phyloP scores from a whole-genome alignment of 2,113 vertebrate genomes.

The Spilogale gracilis region DNA sequence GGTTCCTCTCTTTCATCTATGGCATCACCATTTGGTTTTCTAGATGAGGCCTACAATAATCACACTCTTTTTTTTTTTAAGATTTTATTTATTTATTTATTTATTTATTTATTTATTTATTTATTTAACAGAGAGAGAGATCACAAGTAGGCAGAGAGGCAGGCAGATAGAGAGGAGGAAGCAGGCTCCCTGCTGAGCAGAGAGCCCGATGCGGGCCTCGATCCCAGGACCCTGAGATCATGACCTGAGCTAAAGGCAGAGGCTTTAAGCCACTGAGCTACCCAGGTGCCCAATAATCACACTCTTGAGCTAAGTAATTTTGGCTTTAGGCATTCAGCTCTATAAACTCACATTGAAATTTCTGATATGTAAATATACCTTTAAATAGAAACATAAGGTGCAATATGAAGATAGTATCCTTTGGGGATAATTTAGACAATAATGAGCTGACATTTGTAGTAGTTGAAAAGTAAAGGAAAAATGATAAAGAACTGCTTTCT shows the following conservation, averaged over 20 bases:
- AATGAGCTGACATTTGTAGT: background rate
- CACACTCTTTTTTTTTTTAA: too few species aligned
- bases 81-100: too few species aligned
- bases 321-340: background rate
- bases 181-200: too few species aligned
- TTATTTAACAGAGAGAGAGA: too few species aligned
- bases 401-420: background rate
- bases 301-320: background rate
- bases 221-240: too few species aligned
- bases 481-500: background rate
- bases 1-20: background rate
- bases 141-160: too few species aligned
- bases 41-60: background rate
- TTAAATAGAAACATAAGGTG: background rate
- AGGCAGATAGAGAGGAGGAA: too few species aligned
- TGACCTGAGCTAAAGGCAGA: too few species aligned
- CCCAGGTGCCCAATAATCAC: too few species aligned
- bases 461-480: background rate
- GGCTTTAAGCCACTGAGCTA: too few species aligned
- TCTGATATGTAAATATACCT: background rate
- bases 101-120: too few species aligned
- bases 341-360: background rate
- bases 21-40: background rate
- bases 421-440: background rate
- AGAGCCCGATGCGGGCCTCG: too few species aligned